These are phyloP conservation scores for Forpus xanthops DNA, from an alignment of 2,797 vertebrate genomes.

Conservation along the genomic window DNA sequence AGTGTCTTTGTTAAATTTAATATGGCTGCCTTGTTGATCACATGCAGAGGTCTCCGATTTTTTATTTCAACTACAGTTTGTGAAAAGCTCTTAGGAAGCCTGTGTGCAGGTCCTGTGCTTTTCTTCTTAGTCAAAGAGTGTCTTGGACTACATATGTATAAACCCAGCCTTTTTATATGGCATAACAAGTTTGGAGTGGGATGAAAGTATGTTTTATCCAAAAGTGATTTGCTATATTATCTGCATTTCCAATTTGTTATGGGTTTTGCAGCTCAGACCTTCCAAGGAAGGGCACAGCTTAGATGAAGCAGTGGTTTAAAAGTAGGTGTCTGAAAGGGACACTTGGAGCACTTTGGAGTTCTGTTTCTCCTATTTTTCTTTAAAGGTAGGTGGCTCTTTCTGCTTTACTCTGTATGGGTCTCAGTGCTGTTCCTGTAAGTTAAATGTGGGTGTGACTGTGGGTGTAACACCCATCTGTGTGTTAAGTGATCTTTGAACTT, in stretches of 20 bases:
- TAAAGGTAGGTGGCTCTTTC: neutral
- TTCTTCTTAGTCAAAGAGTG: neutral
- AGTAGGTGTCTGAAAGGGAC: neutral
- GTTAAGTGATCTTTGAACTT: neutral
- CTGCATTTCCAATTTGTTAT: rapidly evolving
- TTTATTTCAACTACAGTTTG: neutral
- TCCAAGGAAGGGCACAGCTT: neutral
- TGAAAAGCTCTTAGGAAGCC: neutral
- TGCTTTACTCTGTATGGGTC: neutral
- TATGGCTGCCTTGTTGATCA: neutral
- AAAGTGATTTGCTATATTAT: neutral
- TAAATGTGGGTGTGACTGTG: neutral
- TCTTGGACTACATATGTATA: rapidly evolving
- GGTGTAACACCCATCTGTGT: neutral
- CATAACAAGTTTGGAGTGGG: neutral
- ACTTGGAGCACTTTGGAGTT: neutral
- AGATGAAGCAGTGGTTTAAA: neutral
- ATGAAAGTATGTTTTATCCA: neutral
- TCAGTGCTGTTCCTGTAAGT: neutral
- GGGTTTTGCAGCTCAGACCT: neutral
- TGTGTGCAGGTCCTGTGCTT: neutral
- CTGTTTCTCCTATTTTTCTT: neutral
- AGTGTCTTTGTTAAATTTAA: neutral
- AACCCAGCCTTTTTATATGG: neutral
- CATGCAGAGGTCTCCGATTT: neutral